These are phyloP conservation scores for Tetrapedia diversipes DNA, from an alignment of 2,888 invertebrate species.

Conservation along the genomic window DNA sequence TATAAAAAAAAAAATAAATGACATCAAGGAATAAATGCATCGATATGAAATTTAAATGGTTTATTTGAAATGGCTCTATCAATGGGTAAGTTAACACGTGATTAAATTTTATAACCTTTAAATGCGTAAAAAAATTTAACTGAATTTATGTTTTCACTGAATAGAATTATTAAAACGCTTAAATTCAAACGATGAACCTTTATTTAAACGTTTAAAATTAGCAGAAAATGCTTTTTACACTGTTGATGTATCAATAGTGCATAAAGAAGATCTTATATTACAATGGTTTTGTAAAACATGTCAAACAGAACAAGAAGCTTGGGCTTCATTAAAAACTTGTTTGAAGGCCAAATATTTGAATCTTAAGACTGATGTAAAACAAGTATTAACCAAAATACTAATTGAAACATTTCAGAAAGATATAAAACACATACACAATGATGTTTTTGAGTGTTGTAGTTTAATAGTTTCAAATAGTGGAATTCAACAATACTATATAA, in stretches of 20 bases:
- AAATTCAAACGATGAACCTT: slow-evolving; percentile 81
- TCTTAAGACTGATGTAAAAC: slow-evolving; percentile 65
- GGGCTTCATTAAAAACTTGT: slow-evolving; percentile 69
- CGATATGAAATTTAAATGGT: background rate
- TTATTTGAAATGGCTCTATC: slow-evolving; percentile 58
- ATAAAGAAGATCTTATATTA: slow-evolving; percentile 84
- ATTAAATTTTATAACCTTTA: slow-evolving; percentile 10
- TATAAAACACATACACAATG: slow-evolving; percentile 25
- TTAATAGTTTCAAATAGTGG: slow-evolving; percentile 61
- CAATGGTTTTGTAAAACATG: slow-evolving; percentile 83
- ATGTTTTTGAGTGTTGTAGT: slow-evolving; percentile 65
- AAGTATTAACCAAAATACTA: slow-evolving; percentile 64
- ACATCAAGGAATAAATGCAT: slow-evolving; percentile 2
- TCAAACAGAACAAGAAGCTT: slow-evolving; percentile 49
- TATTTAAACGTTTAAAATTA: slow-evolving; percentile 84
- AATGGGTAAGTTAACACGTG: slow-evolving; percentile 50
- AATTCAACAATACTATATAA: slow-evolving; percentile 70
- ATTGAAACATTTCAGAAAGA: slow-evolving; percentile 56
- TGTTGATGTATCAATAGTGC: slow-evolving; percentile 83
- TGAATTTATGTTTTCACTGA: slow-evolving; percentile 12
- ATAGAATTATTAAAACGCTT: slow-evolving; percentile 84
- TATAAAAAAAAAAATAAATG: background rate
- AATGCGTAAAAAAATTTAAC: slow-evolving; percentile 3
- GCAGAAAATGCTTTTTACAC: slow-evolving; percentile 84
- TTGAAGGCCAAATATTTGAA: slow-evolving; percentile 59